Evolutionary conservation across 2,797 vertebrate genomes (phyloP).

Genomic region (Muraenolepis orangiensis): DNA sequence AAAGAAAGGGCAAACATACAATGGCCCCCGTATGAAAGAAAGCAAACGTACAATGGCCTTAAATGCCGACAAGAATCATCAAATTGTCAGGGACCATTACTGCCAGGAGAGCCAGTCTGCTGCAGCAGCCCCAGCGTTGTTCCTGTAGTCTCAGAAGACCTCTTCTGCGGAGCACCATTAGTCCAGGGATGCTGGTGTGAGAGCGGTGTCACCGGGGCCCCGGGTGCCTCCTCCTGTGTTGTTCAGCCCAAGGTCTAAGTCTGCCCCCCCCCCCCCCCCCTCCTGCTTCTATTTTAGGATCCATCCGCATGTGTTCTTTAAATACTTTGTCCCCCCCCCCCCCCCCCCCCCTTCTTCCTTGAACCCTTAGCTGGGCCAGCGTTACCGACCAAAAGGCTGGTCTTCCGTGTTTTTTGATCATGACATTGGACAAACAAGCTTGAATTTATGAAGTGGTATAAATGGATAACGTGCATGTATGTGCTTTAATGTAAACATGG

Average conservation of each 20-base stretch:
- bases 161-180: background rate
- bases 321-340: background rate
- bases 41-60: no score
- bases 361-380: background rate
- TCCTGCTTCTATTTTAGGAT: slow-evolving; percentile 51
- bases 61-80: no score
- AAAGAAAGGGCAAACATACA: background rate
- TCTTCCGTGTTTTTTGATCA: background rate
- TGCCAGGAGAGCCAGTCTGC: background rate
- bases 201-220: slow-evolving; percentile 38
- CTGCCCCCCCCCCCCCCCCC: slow-evolving; percentile 46
- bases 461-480: background rate
- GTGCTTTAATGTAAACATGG: background rate
- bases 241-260: slow-evolving; percentile 58
- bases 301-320: slow-evolving; percentile 14
- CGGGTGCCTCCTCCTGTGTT: slow-evolving; percentile 47
- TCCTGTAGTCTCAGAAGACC: background rate
- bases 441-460: no score
- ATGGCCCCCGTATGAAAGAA: background rate
- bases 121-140: background rate
- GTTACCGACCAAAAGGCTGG: background rate
- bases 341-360: background rate
- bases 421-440: no score
- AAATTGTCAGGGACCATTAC: background rate
- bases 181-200: slow-evolving; percentile 1